Percentiles rank a stretch among this genome's conserved stretches.
These are phyloP conservation scores for Drosophila setosimentum DNA, from an alignment of 2,888 invertebrate genomes.

Conservation along the genomic window DNA sequence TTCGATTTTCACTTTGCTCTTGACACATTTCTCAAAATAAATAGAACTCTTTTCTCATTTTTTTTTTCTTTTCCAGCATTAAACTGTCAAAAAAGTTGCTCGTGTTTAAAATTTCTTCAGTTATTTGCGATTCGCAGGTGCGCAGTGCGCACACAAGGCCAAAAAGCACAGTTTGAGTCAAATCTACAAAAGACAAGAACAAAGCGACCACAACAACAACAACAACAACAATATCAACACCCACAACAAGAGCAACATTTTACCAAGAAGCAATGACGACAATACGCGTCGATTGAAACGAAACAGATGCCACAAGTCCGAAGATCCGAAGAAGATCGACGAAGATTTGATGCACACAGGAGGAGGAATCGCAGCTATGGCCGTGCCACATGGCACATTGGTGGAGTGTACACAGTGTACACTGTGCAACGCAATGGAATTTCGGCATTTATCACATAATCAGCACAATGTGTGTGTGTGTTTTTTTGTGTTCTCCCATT, in stretches of 20 bases:
- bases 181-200: constrained; percentile 50
- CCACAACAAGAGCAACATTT: constrained; percentile 27
- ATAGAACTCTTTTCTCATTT: neutral
- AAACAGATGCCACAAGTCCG: constrained; percentile 77
- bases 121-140: constrained; percentile 37
- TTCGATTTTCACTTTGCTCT: neutral
- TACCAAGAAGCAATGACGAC: constrained; percentile 68
- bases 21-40: neutral
- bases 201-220: constrained; percentile 44
- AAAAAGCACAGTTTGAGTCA: constrained; percentile 23
- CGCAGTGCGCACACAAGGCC: constrained; percentile 49
- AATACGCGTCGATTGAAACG: constrained; percentile 77
- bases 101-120: neutral
- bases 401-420: neutral
- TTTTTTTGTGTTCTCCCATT: constrained; percentile 1
- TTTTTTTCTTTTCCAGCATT: constrained; percentile 2
- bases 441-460: constrained; percentile 56
- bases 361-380: constrained; percentile 5
- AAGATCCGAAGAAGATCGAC: constrained; percentile 30
- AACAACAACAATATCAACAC: constrained; percentile 7
- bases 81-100: neutral
- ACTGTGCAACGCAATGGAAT: neutral
- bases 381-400: constrained; percentile 21
- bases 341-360: neutral
- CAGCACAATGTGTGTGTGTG: constrained; percentile 27